Evolutionary conservation across 2,113 vertebrate genomes (phyloP).

Genomic region (Albula goreensis): DNA sequence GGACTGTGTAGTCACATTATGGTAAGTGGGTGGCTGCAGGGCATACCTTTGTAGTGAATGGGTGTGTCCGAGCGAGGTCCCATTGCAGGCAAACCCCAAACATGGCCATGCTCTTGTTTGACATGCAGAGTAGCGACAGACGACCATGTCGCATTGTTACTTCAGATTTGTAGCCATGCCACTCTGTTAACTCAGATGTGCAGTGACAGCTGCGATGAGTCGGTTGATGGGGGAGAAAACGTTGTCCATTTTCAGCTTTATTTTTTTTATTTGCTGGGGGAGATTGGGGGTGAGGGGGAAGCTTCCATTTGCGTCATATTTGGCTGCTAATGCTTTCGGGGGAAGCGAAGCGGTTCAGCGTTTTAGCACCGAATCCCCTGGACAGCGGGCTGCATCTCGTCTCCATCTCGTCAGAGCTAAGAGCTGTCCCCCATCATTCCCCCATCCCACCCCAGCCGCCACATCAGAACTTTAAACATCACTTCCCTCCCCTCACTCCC

Average conservation of each 20-base stretch:
- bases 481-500: background rate
- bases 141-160: slow-evolving; percentile 35
- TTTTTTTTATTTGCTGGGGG: slow-evolving; percentile 11
- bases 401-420: background rate
- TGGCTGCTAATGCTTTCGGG: slow-evolving; percentile 1
- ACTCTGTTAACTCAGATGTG: slow-evolving; percentile 26
- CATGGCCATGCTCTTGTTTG: slow-evolving; percentile 12
- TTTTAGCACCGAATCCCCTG: slow-evolving; percentile 43
- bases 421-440: background rate
- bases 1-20: background rate
- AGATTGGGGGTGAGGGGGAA: slow-evolving; percentile 11
- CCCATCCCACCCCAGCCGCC: background rate
- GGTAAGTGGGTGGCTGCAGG: too few relatives aligned
- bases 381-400: background rate
- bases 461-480: background rate
- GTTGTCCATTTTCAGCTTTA: background rate
- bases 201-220: slow-evolving; percentile 38
- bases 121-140: slow-evolving; percentile 34
- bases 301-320: background rate
- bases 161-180: slow-evolving; percentile 27
- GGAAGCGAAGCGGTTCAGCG: slow-evolving; percentile 13
- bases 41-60: too few relatives aligned
- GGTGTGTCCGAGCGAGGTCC: too few relatives aligned
- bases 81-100: too few relatives aligned
- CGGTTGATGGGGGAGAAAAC: background rate